Evolutionary conservation across 1,140 invertebrate species (phyloP), one percentile per base, ranked within the genome.

Genomic region (Macrotrachela quadricornifera): DNA sequence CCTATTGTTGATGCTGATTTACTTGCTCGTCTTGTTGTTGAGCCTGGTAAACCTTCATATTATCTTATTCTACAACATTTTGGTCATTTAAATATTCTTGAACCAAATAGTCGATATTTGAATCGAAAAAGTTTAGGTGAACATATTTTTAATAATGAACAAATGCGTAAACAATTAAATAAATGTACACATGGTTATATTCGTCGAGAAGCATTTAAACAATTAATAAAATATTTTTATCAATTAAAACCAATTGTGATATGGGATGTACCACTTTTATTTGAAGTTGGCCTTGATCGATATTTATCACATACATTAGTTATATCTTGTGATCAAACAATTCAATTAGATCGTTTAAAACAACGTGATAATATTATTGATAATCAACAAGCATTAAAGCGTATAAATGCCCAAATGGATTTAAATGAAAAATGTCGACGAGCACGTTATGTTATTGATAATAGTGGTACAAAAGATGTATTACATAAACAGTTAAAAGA

Each of bases 1-100:
- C 78, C 79, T 59, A 76, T 87, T 9, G 77, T 87, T 56, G 83
- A 87, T 71, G 82, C 83, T 6, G 85, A 87, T 71, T 65, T 76
- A 61, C 77, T 85, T 50, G 83, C 84, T 12, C 74, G 80, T 69
- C 18, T 61, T 85, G 83, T 87, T 63, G 78, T 87, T 15, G 76
- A 84, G 66, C 82, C 82, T 49, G 80, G 80, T 30, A 78, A 74
- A 59, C 72, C 71, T 61, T 81, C 80, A 12, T 85, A 80, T 79
- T 69, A 74, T 37, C 76, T 78, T 64, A 79, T 88, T 37, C 68
- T 71, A 49, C 42, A 51, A 30, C 75, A 73, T 58, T 87, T 87
- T 74, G 85, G 84, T 1, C 69, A 76, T 38, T 75, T 76, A 18
- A 76, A 85, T 0, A 73, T 87, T 38, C 59, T 75, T 36, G 67